Evolutionary conservation across 1,140 invertebrate species (phyloP).

Genomic region (Lasioglossum baleicum): DNA sequence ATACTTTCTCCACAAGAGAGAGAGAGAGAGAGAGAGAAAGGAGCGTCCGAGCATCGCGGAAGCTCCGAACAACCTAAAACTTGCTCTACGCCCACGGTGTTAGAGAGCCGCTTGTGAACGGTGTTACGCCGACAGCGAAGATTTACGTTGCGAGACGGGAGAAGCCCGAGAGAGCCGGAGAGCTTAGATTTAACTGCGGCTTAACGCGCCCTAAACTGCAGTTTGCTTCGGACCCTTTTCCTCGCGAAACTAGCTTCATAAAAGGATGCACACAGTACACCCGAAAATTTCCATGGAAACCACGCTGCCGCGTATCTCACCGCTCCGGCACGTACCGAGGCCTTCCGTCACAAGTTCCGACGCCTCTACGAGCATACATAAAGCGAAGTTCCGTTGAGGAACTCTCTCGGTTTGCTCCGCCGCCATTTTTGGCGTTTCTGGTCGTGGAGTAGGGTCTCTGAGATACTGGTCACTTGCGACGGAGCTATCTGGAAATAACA

Average conservation of each 20-base stretch:
- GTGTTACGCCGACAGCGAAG: constrained; percentile 10
- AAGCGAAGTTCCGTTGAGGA: not conserved
- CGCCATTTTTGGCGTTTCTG: too few species aligned
- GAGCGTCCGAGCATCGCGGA: not conserved
- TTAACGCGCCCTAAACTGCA: constrained; percentile 47
- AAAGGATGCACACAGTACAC: constrained; percentile 4
- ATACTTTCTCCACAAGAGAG: not conserved
- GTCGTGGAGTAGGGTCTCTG: too few species aligned
- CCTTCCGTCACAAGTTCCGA: not conserved
- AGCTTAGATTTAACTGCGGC: constrained; percentile 39
- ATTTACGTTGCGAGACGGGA: constrained; percentile 15
- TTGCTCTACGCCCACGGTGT: not conserved
- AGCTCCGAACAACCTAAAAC: constrained; percentile 4
- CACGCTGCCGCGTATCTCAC: constrained; percentile 12
- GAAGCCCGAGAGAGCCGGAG: not conserved
- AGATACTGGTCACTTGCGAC: too few species aligned
- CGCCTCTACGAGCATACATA: not conserved
- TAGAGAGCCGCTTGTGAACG: not conserved
- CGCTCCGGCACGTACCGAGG: not conserved
- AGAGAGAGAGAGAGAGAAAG: too few species aligned
- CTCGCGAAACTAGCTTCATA: constrained; percentile 40
- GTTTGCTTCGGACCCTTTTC: constrained; percentile 24
- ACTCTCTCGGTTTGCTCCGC: not conserved
- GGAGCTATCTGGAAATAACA: too few species aligned
- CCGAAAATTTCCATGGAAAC: constrained; percentile 54